Conservation (phyloP, 2,113 vertebrate species). For the Nicator chloris region DNA sequence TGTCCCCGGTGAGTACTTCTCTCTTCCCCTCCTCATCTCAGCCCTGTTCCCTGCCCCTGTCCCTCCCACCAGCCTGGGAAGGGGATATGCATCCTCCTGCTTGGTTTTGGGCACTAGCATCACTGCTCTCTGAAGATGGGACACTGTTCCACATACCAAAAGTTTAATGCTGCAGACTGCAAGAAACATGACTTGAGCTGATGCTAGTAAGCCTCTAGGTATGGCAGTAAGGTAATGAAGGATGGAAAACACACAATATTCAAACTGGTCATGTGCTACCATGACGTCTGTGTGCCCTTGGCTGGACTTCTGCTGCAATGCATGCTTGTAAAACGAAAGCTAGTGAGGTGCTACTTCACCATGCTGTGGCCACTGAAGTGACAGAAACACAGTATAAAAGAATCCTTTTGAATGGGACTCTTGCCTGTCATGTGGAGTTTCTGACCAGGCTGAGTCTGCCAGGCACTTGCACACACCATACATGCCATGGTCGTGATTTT, state of each 20-base stretch:
- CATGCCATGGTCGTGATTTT: accelerated
- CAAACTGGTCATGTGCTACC: background rate
- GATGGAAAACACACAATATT: background rate
- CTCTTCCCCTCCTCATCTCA: background rate
- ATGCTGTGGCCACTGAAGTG: background rate
- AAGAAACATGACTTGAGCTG: background rate
- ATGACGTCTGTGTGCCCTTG: background rate
- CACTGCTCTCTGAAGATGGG: background rate
- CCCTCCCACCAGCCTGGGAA: background rate
- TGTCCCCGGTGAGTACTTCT: background rate
- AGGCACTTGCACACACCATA: background rate
- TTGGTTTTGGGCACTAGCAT: background rate
- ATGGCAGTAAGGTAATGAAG: background rate
- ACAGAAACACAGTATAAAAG: background rate
- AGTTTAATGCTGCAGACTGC: background rate
- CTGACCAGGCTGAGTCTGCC: background rate
- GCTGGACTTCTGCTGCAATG: background rate
- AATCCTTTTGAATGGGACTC: background rate
- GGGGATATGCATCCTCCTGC: accelerated
- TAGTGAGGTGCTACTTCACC: background rate
- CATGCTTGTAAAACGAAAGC: background rate
- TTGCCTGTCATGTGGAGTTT: background rate
- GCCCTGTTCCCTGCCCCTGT: background rate
- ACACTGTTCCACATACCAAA: background rate
- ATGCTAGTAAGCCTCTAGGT: background rate